These are phyloP conservation scores for Trichogramma evanescens DNA, from an alignment of 2,888 invertebrate species.

Conservation along the genomic window DNA sequence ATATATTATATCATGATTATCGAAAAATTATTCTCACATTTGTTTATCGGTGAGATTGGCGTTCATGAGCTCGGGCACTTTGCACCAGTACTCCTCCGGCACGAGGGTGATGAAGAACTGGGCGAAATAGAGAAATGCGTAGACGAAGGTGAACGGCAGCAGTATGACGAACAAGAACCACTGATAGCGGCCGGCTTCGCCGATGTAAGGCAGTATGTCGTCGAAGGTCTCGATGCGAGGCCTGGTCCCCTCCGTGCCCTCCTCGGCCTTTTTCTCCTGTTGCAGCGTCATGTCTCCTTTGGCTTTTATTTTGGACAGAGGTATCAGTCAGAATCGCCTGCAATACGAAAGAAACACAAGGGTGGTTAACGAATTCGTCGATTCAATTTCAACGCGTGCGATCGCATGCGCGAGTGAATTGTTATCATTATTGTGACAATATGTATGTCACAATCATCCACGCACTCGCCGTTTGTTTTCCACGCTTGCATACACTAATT, in stretches of 20 bases:
- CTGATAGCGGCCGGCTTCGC: conserved; percentile 44
- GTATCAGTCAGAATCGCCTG: not conserved
- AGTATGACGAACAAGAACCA: conserved; percentile 41
- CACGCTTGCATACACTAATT: too few species aligned
- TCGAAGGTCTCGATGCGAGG: conserved; percentile 41
- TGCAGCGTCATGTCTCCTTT: conserved; percentile 34
- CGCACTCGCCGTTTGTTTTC: too few species aligned
- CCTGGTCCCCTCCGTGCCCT: conserved; percentile 31
- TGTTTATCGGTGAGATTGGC: conserved; percentile 38
- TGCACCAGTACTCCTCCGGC: conserved; percentile 43
- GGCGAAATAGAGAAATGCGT: conserved; percentile 44
- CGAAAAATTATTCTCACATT: conserved; percentile 27
- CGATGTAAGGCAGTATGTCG: conserved; percentile 42
- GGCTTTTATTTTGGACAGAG: not conserved
- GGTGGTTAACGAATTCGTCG: not conserved
- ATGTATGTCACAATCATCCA: too few species aligned
- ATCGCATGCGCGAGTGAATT: not conserved
- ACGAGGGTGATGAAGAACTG: conserved; percentile 44
- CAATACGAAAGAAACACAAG: not conserved
- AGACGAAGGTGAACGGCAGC: conserved; percentile 44
- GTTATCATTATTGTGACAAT: too few species aligned
- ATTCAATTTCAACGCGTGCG: not conserved
- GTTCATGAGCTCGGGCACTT: conserved; percentile 35
- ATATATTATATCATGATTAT: not conserved
- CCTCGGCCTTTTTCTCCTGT: conserved; percentile 34